phyloP scores from a whole-genome alignment of 2,888 invertebrate species.

The Euproctis similis region DNA sequence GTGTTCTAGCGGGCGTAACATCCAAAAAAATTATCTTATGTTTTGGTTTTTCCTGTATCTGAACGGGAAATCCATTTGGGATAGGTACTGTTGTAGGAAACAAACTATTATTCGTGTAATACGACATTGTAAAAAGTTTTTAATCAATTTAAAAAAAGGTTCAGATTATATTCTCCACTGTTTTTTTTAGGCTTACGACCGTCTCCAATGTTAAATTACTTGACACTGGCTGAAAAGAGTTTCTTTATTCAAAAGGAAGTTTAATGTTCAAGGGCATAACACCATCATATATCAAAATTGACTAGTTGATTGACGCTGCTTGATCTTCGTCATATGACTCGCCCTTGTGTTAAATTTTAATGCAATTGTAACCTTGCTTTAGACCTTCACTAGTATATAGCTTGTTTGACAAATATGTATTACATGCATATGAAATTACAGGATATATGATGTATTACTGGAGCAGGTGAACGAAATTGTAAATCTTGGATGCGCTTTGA shows the following conservation, averaged over 20 bases:
- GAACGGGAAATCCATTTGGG: constrained; percentile 49
- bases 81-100: constrained; percentile 38
- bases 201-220: constrained; percentile 16
- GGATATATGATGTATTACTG: no score
- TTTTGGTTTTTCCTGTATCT: constrained; percentile 41
- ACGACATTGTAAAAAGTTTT: constrained; percentile 36
- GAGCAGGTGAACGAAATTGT: no score
- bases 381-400: constrained; percentile 38
- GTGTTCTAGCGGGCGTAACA: constrained; percentile 51
- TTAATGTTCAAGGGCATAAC: constrained; percentile 33
- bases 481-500: no score
- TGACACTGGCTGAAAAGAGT: constrained; percentile 24
- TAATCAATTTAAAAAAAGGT: no score
- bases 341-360: constrained; percentile 55
- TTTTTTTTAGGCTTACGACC: constrained; percentile 8
- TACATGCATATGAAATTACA: no score
- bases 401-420: no score
- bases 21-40: constrained; percentile 57
- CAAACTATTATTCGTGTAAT: constrained; percentile 40
- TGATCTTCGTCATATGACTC: constrained; percentile 28
- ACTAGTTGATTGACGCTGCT: constrained; percentile 57
- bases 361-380: constrained; percentile 49
- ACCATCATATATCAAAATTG: constrained; percentile 52
- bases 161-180: no score
- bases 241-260: constrained; percentile 29